Conservation (phyloP, 2,113 vertebrate genomes). For the Pholis gunnellus region DNA sequence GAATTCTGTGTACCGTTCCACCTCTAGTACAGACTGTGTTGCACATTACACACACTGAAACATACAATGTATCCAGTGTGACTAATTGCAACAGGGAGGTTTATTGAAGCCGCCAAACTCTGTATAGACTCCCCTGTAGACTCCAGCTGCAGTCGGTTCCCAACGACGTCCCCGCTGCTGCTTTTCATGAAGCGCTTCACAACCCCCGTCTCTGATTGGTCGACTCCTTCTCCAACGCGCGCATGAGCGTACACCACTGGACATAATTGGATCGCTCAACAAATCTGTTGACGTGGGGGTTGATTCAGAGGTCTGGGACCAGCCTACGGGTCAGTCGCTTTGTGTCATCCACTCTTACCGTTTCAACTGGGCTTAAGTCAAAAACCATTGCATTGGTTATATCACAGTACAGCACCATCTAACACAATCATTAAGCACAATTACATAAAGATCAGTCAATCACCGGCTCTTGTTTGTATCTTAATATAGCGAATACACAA, state of each 20-base stretch:
- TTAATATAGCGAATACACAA: background rate
- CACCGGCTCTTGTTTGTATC: background rate
- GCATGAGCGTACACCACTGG: background rate
- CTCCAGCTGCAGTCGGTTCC: too few species aligned
- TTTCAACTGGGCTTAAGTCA: background rate
- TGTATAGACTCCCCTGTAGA: too few species aligned
- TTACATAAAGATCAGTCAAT: slow-evolving; percentile 21
- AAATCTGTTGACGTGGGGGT: background rate
- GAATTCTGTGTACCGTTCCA: too few species aligned
- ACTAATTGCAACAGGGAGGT: too few species aligned
- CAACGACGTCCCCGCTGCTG: background rate
- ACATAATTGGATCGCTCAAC: background rate
- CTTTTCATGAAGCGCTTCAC: background rate
- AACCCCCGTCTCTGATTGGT: background rate
- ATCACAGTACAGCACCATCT: background rate
- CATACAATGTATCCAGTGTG: too few species aligned
- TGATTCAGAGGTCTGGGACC: background rate
- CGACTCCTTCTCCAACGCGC: too few species aligned
- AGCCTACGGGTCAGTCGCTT: background rate
- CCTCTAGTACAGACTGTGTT: too few species aligned
- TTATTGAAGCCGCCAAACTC: too few species aligned
- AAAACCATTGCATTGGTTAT: background rate
- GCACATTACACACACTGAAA: too few species aligned
- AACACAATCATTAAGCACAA: slow-evolving; percentile 1
- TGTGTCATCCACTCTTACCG: background rate